These are phyloP conservation scores for Zonitis immaculata DNA, from an alignment of 2,888 invertebrate genomes.

Conservation along the genomic window DNA sequence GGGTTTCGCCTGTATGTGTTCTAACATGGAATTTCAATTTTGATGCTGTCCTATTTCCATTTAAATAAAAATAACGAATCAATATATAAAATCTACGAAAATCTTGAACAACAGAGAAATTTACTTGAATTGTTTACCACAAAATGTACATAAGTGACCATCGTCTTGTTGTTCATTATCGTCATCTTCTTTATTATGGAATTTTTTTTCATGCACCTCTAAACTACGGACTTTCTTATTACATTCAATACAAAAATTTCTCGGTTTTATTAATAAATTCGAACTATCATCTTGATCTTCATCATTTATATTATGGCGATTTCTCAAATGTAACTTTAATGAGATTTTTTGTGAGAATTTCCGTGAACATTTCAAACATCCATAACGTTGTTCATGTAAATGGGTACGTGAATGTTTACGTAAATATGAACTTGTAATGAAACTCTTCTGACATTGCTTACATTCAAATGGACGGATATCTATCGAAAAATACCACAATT, in stretches of 20 bases:
- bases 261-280: slow-evolving; percentile 4
- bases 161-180: background rate
- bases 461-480: slow-evolving; percentile 31
- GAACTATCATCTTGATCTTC: background rate
- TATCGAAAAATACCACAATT: slow-evolving; percentile 12
- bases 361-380: slow-evolving; percentile 27
- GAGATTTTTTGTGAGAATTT: slow-evolving; percentile 23
- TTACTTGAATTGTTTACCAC: slow-evolving; percentile 39
- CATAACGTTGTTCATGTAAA: slow-evolving; percentile 22
- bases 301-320: slow-evolving; percentile 10
- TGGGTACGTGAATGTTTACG: slow-evolving; percentile 31
- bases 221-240: slow-evolving; percentile 29
- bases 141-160: slow-evolving; percentile 30
- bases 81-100: too few species aligned
- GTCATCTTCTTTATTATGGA: slow-evolving; percentile 13
- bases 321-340: slow-evolving; percentile 25
- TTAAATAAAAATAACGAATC: too few species aligned
- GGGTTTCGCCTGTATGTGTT: slow-evolving; percentile 39
- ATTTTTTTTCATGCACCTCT: slow-evolving; percentile 15
- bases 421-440: slow-evolving; percentile 31
- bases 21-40: slow-evolving; percentile 35
- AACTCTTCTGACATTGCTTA: slow-evolving; percentile 30
- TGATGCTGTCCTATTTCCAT: slow-evolving; percentile 19
- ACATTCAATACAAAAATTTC: slow-evolving; percentile 30
- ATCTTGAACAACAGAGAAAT: background rate